A percentile compares a stretch with the other conserved stretches of the same genome.
Evolutionary conservation across 2,113 vertebrate genomes (phyloP).

Genomic region (Notarius lentiginosus): DNA sequence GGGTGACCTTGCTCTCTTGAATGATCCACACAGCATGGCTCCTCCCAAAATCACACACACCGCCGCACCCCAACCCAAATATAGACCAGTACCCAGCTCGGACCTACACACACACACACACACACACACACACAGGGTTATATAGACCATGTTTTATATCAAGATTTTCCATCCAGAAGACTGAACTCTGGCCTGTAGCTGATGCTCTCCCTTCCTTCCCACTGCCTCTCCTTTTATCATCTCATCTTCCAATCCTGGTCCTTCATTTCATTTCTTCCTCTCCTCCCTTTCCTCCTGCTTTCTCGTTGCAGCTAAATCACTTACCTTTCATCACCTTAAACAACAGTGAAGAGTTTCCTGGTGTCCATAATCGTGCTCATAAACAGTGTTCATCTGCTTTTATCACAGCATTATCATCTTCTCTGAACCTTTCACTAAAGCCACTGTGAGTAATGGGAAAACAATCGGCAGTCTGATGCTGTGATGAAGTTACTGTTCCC

Average conservation of each 20-base stretch:
- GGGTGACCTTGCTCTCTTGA: conserved; percentile 42
- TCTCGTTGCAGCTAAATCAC: not conserved
- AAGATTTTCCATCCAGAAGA: not conserved
- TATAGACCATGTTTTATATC: not conserved
- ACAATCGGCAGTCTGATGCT: not conserved
- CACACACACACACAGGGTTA: not conserved
- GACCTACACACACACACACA: conserved; percentile 68
- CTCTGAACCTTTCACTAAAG: not conserved
- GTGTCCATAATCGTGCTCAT: not conserved
- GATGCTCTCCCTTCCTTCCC: too few species aligned
- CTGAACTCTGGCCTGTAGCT: too few species aligned
- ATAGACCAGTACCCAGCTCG: conserved; percentile 81
- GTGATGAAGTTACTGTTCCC: not conserved
- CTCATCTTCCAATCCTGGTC: not conserved
- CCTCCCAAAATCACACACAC: conserved; percentile 77
- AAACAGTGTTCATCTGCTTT: not conserved
- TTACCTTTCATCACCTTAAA: not conserved
- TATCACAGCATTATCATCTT: not conserved
- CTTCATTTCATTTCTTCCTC: not conserved
- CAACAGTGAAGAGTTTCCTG: not conserved
- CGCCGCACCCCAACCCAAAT: conserved; percentile 81
- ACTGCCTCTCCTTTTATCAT: too few species aligned
- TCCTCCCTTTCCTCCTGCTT: not conserved
- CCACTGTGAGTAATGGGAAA: not conserved
- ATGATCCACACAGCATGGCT: conserved; percentile 76